Evolutionary conservation across 2,113 vertebrate species (phyloP).

Genomic region (Reinhardtius hippoglossoides): DNA sequence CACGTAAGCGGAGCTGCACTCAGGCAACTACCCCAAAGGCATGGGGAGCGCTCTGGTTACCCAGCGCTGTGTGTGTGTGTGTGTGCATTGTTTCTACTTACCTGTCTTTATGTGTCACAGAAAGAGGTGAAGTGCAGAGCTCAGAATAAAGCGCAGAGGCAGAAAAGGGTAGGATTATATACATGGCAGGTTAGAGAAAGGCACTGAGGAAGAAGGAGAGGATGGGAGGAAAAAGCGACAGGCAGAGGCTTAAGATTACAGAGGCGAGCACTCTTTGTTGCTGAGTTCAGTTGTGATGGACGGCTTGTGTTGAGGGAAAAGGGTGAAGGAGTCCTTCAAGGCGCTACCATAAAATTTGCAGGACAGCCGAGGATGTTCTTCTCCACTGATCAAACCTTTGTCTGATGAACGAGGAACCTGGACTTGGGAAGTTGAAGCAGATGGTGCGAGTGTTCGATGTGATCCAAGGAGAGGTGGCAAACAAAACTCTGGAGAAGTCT

Average conservation of each 20-base stretch:
- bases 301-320: constrained; percentile 51
- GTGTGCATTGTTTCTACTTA: constrained; percentile 70
- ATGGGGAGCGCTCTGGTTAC: constrained; percentile 81
- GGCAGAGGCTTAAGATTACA: constrained; percentile 72
- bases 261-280: constrained; percentile 60
- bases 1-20: constrained; percentile 79
- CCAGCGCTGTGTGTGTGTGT: constrained; percentile 30
- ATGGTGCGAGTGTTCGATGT: constrained; percentile 26
- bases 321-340: constrained; percentile 55
- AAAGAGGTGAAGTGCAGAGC: constrained; percentile 54
- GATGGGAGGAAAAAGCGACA: constrained; percentile 66
- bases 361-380: constrained; percentile 63
- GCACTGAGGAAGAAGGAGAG: constrained; percentile 58
- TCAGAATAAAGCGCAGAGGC: constrained; percentile 53
- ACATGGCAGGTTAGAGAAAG: constrained; percentile 71
- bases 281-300: constrained; percentile 56
- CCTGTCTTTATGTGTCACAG: constrained; percentile 70
- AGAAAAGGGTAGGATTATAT: constrained; percentile 81
- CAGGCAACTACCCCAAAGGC: constrained; percentile 66
- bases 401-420: constrained; percentile 45
- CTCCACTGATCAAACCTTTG: constrained; percentile 64
- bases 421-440: constrained; percentile 55
- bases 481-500: constrained; percentile 27
- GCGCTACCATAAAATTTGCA: constrained; percentile 34
- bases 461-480: constrained; percentile 41